Base-by-base conservation (phyloP, 2,113 vertebrate species). In the Crotalus tigris region DNA sequence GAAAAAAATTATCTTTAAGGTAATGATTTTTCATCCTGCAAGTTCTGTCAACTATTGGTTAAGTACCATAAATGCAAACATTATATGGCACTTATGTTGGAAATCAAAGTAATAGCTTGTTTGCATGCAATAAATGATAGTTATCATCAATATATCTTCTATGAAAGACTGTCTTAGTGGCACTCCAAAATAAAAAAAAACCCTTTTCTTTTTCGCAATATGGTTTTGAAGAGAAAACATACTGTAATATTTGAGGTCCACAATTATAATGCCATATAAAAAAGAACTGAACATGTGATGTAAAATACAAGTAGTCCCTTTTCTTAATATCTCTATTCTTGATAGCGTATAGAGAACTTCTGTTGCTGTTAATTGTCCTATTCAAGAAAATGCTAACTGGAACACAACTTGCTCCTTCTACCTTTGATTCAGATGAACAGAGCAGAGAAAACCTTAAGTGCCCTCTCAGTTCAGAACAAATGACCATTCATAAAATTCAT, bases 131-230 rank as follows among this genome's bases (percentile, higher is more conserved):
- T 0, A 86, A 94, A 0, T 92, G 93, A 94, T 94, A 92, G 89
- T 88, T 61, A 91, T 39, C 58, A 94, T 26, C 92, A 87, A 94
- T 92, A 13, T 69, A 91, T 91, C 91, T 91, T 54, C 88, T 75
- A 94, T 94, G 94, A 94, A 88, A 0, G 91, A 93, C 95, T 94
- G 90, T 91, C 94, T 93, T 92, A 93, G 6, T 85, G 92, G 86
- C 46, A 53, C 89, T 95, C 94, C 51, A 57, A n/a, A 95, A 93
- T 89, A 3, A 59, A 59, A 23, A 2, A 94, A 95, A 93, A 96
- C 15, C 93, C 91, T 17, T 93, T 90, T 61, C 7, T 94, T 94
- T 96, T 92, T 96, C 96, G 88, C 93, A 93, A 96, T 93, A 93
- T 12, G 0, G 88, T 85, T 95, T 94, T 55, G 64, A 92, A 91